Percentiles rank a stretch among this genome's conserved stretches.
These are phyloP conservation scores for Trichopoda pennipes DNA, from an alignment of 2,888 invertebrate species.

Conservation along the genomic window DNA sequence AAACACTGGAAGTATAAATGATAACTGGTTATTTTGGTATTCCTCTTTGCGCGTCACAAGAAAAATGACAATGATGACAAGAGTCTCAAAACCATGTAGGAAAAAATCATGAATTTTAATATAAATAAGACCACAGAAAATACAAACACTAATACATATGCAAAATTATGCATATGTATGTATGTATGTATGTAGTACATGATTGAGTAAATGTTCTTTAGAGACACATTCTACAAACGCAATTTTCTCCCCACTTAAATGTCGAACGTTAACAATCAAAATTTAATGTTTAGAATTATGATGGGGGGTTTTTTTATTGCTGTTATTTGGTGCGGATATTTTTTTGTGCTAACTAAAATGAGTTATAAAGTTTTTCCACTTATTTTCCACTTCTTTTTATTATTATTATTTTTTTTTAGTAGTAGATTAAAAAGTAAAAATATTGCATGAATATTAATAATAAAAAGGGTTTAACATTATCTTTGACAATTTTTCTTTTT, in stretches of 20 bases:
- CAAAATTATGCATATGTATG: not conserved
- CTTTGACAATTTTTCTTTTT: not conserved
- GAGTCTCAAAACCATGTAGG: slow-evolving; percentile 15
- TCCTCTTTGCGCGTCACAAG: slow-evolving; percentile 52
- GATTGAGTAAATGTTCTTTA: slow-evolving; percentile 44
- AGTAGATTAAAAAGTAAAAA: slow-evolving; percentile 38
- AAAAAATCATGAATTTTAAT: slow-evolving; percentile 19
- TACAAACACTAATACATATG: slow-evolving; percentile 8
- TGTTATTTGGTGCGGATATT: slow-evolving; percentile 2
- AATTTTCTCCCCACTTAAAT: slow-evolving; percentile 67
- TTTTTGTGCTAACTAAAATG: slow-evolving; percentile 17
- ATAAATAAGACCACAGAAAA: slow-evolving; percentile 16
- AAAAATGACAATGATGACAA: slow-evolving; percentile 64
- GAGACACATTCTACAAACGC: slow-evolving; percentile 53
- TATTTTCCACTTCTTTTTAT: not conserved
- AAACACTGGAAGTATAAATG: slow-evolving; percentile 37
- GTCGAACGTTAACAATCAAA: slow-evolving; percentile 66
- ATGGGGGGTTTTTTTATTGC: slow-evolving; percentile 9
- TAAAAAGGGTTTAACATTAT: slow-evolving; percentile 23
- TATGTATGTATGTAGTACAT: slow-evolving; percentile 18
- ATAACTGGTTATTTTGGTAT: slow-evolving; percentile 53
- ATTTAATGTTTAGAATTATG: slow-evolving; percentile 65
- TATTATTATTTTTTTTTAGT: slow-evolving; percentile 5
- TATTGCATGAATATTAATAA: slow-evolving; percentile 31
- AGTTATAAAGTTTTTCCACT: slow-evolving; percentile 42